Evolutionary conservation across 2,888 invertebrate species (phyloP), one percentile per base, ranked within the genome.

Genomic region (Xylota sylvarum): DNA sequence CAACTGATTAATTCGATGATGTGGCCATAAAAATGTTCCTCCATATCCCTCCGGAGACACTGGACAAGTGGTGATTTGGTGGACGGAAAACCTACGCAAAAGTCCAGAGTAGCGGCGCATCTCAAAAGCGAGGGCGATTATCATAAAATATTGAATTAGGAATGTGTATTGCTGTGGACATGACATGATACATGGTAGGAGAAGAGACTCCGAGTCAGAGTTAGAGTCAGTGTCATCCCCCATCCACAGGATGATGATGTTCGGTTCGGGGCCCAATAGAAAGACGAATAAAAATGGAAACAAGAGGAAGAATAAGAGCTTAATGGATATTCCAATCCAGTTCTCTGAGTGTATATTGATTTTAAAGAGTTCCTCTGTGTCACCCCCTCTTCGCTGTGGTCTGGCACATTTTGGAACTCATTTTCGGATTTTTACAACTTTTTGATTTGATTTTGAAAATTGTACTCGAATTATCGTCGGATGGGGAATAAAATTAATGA

Each of bases 1-100:
- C 86, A 86, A 86, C 86, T 86, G 86, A 86, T 86, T 86, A 86
- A 86, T 86, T 86, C 86, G 86, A 86, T 86, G 86, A 86, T 86
- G 81, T 86, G 82, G 55, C 77, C 69, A 78, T 86, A 86, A 86
- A 85, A 83, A 69, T 19, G 55, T 46, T 60, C 30, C 19, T 23
- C 37, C 43, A 43, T 17, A 27, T 52, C 19, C 52, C 43, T 64
- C 19, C 40, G 30, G 48, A 43, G 46, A 32, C 17, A 46, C 40
- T 32, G 27, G 40, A 70, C 70, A 40, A 40, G 65, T 70, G 77
- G 43, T 78, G 67, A 69, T 62, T 62, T 74, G 40, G 62, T 55
- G 60, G 48, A 67, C 65, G 17, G 23, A 43, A 78, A 69, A 32
- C 86, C 86, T 82, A 86, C 86, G 86, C 86, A 86, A 82, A 81